A percentile compares a stretch with the other conserved stretches of the same genome.
Evolutionary conservation across 1,140 invertebrate genomes (phyloP).

Genomic region (Liolophura sinensis): DNA sequence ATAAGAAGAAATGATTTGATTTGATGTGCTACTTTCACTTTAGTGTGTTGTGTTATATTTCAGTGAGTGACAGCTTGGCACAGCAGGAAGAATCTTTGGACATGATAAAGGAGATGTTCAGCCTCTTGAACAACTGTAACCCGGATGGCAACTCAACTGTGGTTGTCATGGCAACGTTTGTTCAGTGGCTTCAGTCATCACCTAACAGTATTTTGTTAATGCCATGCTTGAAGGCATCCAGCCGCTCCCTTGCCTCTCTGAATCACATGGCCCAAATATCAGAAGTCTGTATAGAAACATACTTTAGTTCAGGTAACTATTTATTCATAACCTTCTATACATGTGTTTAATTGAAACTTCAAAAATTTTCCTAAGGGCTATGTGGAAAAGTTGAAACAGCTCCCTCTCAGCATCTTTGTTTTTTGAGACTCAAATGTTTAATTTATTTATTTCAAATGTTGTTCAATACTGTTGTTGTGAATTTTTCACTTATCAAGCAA

Average conservation of each 20-base stretch:
- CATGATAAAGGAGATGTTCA: slow-evolving; percentile 60
- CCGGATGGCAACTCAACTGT: slow-evolving; percentile 58
- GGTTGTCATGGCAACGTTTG: slow-evolving; percentile 58
- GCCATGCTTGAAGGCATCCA: slow-evolving; percentile 46
- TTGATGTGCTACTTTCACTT: not conserved
- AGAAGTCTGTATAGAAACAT: slow-evolving; percentile 49
- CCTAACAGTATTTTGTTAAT: slow-evolving; percentile 48
- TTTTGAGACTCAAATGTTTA: not conserved
- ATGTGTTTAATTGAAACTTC: not conserved
- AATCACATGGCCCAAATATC: slow-evolving; percentile 45
- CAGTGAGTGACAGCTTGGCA: slow-evolving; percentile 59
- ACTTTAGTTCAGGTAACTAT: slow-evolving; percentile 44
- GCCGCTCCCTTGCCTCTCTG: slow-evolving; percentile 46
- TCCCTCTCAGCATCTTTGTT: not conserved
- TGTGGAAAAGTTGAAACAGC: too few relatives aligned
- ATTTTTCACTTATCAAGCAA: too few relatives aligned
- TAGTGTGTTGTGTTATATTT: slow-evolving; percentile 1
- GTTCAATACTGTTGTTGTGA: too few relatives aligned
- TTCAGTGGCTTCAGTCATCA: slow-evolving; percentile 58
- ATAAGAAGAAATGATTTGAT: too few relatives aligned
- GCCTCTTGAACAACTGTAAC: slow-evolving; percentile 57
- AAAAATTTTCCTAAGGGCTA: not conserved
- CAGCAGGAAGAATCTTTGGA: slow-evolving; percentile 63
- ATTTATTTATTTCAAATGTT: too few relatives aligned
- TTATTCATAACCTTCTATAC: slow-evolving; percentile 7